Evolutionary conservation across 2,888 invertebrate genomes (phyloP).

Genomic region (Lasioglossum lativentre): DNA sequence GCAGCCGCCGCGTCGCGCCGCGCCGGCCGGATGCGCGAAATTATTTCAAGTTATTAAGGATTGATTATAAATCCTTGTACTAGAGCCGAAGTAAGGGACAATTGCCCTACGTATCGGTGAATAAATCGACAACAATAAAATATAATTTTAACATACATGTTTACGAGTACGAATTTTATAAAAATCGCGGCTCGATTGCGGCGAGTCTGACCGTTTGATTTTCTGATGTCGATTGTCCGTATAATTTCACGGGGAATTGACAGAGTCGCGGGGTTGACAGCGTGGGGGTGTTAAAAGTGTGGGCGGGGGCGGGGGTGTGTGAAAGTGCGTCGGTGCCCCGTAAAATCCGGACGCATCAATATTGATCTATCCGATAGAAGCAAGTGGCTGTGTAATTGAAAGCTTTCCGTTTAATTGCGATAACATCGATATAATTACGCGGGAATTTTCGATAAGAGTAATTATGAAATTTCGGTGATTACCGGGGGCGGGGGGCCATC

Average conservation of each 20-base stretch:
- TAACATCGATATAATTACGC: slow-evolving; percentile 36
- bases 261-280: background rate
- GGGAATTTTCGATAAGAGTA: slow-evolving; percentile 27
- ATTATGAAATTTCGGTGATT: slow-evolving; percentile 23
- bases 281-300: background rate
- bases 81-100: no score
- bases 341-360: slow-evolving; percentile 36
- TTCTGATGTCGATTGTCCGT: slow-evolving; percentile 26
- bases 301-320: background rate
- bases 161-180: background rate
- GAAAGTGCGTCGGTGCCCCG: background rate
- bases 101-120: no score
- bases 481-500: background rate
- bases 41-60: background rate
- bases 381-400: slow-evolving; percentile 48
- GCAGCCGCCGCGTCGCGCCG: background rate
- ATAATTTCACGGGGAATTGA: slow-evolving; percentile 29
- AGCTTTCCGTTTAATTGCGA: slow-evolving; percentile 49
- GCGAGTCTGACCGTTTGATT: slow-evolving; percentile 31
- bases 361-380: slow-evolving; percentile 28
- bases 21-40: background rate
- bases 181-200: no score
- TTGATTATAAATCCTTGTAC: background rate
- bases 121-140: background rate
- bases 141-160: background rate